Base-by-base conservation (phyloP, 2,797 vertebrate species). In the Lepidocolaptes lacrymiger region DNA sequence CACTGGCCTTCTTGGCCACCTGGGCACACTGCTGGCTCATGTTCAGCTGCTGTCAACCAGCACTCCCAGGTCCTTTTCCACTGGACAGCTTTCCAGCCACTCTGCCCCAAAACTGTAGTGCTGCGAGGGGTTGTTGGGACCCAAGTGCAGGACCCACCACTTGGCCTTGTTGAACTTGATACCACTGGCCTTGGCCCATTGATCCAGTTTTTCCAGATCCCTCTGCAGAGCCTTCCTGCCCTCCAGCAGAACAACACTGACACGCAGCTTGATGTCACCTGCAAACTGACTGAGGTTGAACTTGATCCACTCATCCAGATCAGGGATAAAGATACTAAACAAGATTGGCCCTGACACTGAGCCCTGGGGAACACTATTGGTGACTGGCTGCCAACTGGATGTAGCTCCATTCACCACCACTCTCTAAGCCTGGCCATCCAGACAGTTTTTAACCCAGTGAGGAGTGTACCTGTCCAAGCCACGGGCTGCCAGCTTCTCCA, bases 101-200 rank as follows among this genome's bases (percentile, higher is more conserved):
- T 51, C 10, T 23, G 14, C 14, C 44, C 8, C 10, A 13, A 28
- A 8, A 27, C 75, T 58, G 36, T 43, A 24, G 27, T 0, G 0
- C 67, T 72, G 22, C 19, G 19, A 14, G 36, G 43, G 36, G 10
- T n/a, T 62, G 16, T 1, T 71, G 67, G 51, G 51, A 49, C 8
- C 36, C 1, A 49, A 7, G 32, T 11, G 5, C 16, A 64, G 12
- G 27, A 20, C 8, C 6, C 0, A 0, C 6, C 36, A 19, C 1
- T 2, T 23, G 14, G 32, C 22, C 56, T 36, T 27, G 17, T 3
- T 10, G 21, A 55, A 10, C 30, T 12, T 86, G 14, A 9, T 7
- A 36, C 20, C 24, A 36, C 0, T 22, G 56, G 34, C 23, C 46
- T 76, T 9, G 10, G n/a, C 30, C 55, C 83, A 69, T 4, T 13